Conservation (phyloP, 1,140 invertebrate genomes). For the Notospermus geniculatus region DNA sequence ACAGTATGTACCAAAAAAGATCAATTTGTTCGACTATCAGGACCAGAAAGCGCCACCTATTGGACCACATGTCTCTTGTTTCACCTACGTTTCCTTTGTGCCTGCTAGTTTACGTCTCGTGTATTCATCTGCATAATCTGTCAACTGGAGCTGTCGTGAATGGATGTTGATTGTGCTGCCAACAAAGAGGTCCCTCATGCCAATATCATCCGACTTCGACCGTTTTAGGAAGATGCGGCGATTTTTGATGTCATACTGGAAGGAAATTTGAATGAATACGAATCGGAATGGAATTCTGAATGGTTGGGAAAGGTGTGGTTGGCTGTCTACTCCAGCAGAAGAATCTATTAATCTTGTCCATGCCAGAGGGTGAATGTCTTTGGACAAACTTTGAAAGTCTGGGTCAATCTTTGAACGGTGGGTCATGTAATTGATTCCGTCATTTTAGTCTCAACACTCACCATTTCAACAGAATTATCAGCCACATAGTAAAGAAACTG, state of each 20-base stretch:
- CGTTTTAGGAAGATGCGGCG: constrained; percentile 73
- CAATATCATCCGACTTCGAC: constrained; percentile 65
- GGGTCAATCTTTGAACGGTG: no score
- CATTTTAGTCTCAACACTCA: no score
- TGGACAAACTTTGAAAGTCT: no score
- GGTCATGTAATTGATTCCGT: no score
- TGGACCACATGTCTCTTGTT: neutral
- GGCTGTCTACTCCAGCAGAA: no score
- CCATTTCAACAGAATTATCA: constrained; percentile 74
- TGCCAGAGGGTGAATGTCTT: no score
- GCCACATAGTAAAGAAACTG: constrained; percentile 71
- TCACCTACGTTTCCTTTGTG: constrained; percentile 45
- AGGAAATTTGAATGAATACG: constrained; percentile 28
- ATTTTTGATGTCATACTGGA: constrained; percentile 74
- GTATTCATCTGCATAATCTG: constrained; percentile 71
- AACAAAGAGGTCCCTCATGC: constrained; percentile 70
- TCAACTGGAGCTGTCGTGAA: constrained; percentile 73
- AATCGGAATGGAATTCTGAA: no score
- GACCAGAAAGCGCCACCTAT: no score
- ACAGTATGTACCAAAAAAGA: no score
- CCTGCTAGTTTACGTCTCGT: constrained; percentile 50
- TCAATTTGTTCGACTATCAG: no score
- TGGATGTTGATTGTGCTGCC: constrained; percentile 75
- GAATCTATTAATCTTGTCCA: no score
- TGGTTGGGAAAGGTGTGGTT: no score